These are phyloP conservation scores for Caenorhabditis becei DNA, from an alignment of 2,888 invertebrate genomes.

Conservation along the genomic window DNA sequence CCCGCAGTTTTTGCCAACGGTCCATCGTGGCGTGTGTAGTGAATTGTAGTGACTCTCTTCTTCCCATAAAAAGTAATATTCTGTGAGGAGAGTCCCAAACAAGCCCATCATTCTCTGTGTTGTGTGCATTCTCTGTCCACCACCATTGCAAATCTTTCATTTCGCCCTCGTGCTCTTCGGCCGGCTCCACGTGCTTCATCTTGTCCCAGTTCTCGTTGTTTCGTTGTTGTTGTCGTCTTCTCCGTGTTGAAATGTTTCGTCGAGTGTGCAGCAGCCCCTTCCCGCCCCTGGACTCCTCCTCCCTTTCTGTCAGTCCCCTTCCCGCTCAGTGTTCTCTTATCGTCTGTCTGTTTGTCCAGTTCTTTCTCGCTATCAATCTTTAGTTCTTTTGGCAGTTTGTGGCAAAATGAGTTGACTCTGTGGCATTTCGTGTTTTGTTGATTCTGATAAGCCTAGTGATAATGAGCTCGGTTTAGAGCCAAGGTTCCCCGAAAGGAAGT, in stretches of 20 bases:
- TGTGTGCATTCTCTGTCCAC: conserved; percentile 1
- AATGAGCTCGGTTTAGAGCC: background rate
- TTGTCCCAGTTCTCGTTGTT: background rate
- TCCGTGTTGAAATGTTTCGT: conserved; percentile 39
- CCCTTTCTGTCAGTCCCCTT: conserved; percentile 18
- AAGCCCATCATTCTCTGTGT: background rate
- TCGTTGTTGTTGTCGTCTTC: conserved; percentile 11
- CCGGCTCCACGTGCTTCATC: conserved; percentile 1
- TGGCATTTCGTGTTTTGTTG: background rate
- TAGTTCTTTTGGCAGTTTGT: conserved; percentile 13
- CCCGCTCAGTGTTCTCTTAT: conserved; percentile 46
- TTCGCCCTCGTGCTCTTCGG: background rate
- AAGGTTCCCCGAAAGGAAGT: background rate
- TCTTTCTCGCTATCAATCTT: conserved; percentile 3
- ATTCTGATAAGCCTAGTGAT: too few species aligned
- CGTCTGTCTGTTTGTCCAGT: conserved; percentile 37
- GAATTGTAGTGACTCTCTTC: too few species aligned
- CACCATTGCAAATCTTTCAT: background rate
- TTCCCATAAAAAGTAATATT: too few species aligned
- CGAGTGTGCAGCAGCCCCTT: conserved; percentile 31
- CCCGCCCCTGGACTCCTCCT: conserved; percentile 21
- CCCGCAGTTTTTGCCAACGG: too few species aligned
- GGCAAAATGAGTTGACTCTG: background rate
- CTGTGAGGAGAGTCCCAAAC: too few species aligned
- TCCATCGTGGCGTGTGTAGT: too few species aligned